Evolutionary conservation across 2,888 invertebrate species (phyloP), one percentile per base, ranked within the genome.

Genomic region (Melinaea menophilus): DNA sequence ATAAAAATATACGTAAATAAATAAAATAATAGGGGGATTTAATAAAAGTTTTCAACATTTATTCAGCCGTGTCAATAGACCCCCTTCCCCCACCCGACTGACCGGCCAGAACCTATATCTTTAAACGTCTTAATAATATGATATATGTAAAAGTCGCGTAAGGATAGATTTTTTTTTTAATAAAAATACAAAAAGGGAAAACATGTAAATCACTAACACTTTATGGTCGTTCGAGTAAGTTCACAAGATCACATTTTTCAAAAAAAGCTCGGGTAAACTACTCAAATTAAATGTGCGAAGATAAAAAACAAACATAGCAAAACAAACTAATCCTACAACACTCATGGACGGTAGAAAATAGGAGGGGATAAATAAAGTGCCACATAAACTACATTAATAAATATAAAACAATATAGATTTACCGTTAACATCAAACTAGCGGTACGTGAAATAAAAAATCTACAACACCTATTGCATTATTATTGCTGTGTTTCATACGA

Each of bases 341-440:
- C 75, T 79, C 73, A 88, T 89, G 89, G 89, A 89, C 89, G 89
- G 89, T 86, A 80, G 85, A 86, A 88, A 86, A 79, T 77, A 78
- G 70, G 68, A 68, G 69, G 67, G 66, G 64, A 64, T 41, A 63
- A 55, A 55, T 55, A 58, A 63, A 72, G 9, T 7, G 51, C 51
- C 31, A 51, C 51, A 51, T 31, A 51, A 51, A 7, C 51, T 65
- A 70, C 63, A 68, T 57, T 22, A 55, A 66, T 68, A 71, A 60
- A 58, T 67, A 58, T 47, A 51, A 65, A 46, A 62, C 59, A 65
- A 64, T 64, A 60, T 13, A 48, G 22, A 46, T 63, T 63, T 62
- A 71, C 66, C 68, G 71, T 73, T 41, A 78, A 84, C 77, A 82
- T 79, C 76, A 78, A 76, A 78, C 89, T 90, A 90, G 89, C 89